Base-by-base conservation (phyloP, 1,140 invertebrate species). In the Aphidius gifuensis region DNA sequence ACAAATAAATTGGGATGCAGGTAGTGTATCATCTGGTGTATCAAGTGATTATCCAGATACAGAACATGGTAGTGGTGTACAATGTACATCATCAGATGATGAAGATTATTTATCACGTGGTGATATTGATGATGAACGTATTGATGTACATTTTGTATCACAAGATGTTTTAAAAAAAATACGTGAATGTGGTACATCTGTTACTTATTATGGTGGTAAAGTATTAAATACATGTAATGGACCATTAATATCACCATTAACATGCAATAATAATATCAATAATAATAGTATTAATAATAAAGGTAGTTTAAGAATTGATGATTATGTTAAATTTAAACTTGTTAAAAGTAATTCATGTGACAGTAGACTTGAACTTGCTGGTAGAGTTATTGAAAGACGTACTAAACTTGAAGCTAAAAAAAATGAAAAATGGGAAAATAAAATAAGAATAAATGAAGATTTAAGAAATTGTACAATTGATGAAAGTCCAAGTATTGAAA, bases 261-360 rank as follows among this genome's bases (percentile, higher is more conserved):
- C 80, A 54, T 81, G 78, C 6, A 86, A 86, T 74, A 84, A 85
- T 4, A 88, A 87, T 60, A 87, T 87, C 82, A 84, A 54, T 74
- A 80, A 74, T 80, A 76, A 84, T 32, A 88, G 87, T 60, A 87
- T 87, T 82, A 84, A 54, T 74, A 80, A 74, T 80, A 76, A 84
- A 78, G 75, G 84, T 6, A 69, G 62, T 53, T 32, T 59, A 23
- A 55, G 47, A 7, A 40, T 59, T 42, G 65, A 73, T 45, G 76
- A 80, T 62, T 73, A 74, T 16, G 84, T 91, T 40, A 91, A 90
- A 72, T 91, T 91, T 73, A 87, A 87, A 68, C 71, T 92, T 57
- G 85, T 93, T 0, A 92, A 92, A 75, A 92, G 90, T 32, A 92
- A 93, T 70, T 92, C 90, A 65, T 93, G 90, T 71, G 91, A 90